These are phyloP conservation scores for Pheosia tremula DNA, from an alignment of 2,888 invertebrate species.

Conservation along the genomic window DNA sequence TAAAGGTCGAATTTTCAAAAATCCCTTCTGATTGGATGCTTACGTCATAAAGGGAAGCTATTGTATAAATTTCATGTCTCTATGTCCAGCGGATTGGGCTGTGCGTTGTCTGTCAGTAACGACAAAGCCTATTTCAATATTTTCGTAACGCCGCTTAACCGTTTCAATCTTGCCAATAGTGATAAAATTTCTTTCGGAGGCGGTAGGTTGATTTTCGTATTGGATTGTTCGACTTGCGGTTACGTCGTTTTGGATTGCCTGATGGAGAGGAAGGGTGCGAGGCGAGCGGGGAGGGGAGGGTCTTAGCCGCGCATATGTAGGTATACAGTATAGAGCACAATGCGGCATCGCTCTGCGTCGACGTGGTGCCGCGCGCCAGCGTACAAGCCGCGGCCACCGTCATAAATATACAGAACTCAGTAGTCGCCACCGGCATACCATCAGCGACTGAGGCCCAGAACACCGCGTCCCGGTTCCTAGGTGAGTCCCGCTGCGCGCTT, in stretches of 20 bases:
- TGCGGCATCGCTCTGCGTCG: slow-evolving; percentile 76
- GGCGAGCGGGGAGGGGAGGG: slow-evolving; percentile 38
- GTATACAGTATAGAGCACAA: slow-evolving; percentile 70
- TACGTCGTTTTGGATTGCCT: slow-evolving; percentile 40
- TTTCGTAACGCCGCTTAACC: slow-evolving; percentile 33
- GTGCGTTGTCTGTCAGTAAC: no score
- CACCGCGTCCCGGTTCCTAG: slow-evolving; percentile 44
- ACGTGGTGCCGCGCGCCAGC: slow-evolving; percentile 68
- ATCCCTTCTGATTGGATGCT: no score
- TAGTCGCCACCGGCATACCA: slow-evolving; percentile 48
- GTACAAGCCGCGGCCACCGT: slow-evolving; percentile 55
- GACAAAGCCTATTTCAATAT: slow-evolving; percentile 14
- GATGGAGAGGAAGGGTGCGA: slow-evolving; percentile 32
- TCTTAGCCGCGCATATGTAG: slow-evolving; percentile 53
- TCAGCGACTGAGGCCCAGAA: slow-evolving; percentile 42
- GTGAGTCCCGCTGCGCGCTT: slow-evolving; percentile 69
- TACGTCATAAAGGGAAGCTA: no score
- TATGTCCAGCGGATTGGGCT: no score
- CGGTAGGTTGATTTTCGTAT: slow-evolving; percentile 28
- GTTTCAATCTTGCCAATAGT: slow-evolving; percentile 39
- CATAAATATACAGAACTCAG: slow-evolving; percentile 65
- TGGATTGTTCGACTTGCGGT: slow-evolving; percentile 32
- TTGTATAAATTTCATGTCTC: no score
- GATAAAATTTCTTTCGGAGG: slow-evolving; percentile 34
- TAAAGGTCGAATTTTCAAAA: no score